Evolutionary conservation across 2,113 vertebrate genomes (phyloP).

Genomic region (Vulpes vulpes): DNA sequence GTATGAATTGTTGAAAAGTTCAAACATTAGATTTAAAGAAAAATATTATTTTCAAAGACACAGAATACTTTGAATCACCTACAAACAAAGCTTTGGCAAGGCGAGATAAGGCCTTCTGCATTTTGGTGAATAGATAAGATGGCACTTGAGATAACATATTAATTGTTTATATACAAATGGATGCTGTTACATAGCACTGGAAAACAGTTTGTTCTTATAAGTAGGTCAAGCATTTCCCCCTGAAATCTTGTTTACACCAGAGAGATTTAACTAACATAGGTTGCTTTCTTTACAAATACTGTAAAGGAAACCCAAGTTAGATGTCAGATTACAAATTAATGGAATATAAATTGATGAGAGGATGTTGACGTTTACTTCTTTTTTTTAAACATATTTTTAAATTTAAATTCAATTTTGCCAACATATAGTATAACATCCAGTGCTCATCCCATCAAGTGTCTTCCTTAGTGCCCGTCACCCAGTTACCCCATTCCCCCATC

Average conservation of each 20-base stretch:
- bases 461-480: too few relatives aligned
- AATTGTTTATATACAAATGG: constrained; percentile 77
- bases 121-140: constrained; percentile 48
- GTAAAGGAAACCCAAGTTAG: constrained; percentile 7
- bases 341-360: not conserved
- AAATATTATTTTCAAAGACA: constrained; percentile 31
- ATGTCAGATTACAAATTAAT: constrained; percentile 15
- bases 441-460: too few relatives aligned
- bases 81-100: not conserved
- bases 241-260: constrained; percentile 73
- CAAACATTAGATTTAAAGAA: not conserved
- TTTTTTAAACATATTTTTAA: too few relatives aligned
- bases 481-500: too few relatives aligned
- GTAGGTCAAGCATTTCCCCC: constrained; percentile 56
- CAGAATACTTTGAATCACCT: not conserved
- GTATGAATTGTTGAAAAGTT: constrained; percentile 29
- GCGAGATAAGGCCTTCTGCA: not conserved
- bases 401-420: too few relatives aligned
- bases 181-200: constrained; percentile 67
- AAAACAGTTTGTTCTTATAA: constrained; percentile 77
- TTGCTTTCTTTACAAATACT: constrained; percentile 59
- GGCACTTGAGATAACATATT: constrained; percentile 65
- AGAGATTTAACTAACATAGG: constrained; percentile 57
- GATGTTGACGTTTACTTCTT: not conserved
- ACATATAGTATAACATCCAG: too few relatives aligned